Evolutionary conservation across 2,113 vertebrate genomes (phyloP).

Genomic region (Dipodomys merriami): DNA sequence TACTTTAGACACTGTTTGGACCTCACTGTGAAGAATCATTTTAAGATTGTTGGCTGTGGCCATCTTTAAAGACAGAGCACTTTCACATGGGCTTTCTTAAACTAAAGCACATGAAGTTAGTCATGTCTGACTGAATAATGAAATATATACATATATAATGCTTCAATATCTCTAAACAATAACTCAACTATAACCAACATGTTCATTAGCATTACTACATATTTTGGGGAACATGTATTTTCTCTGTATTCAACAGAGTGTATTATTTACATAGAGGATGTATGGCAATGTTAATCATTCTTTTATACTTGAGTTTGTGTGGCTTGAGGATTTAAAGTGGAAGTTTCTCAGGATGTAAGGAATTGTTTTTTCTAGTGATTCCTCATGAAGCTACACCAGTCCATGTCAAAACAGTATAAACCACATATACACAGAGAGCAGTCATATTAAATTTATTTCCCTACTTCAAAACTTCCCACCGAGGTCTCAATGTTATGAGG

Average conservation of each 20-base stretch:
- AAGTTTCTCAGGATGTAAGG: not conserved
- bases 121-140: not conserved
- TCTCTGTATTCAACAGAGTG: not conserved
- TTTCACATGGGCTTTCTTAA: not conserved
- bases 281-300: not conserved
- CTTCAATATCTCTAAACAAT: too few relatives aligned
- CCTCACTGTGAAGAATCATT: not conserved
- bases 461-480: too few relatives aligned
- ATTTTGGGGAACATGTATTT: not conserved
- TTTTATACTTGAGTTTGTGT: not conserved
- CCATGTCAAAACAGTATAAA: too few relatives aligned
- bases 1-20: not conserved
- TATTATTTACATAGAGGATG: not conserved
- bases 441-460: too few relatives aligned
- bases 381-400: not conserved
- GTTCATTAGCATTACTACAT: not conserved
- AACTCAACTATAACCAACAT: not conserved
- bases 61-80: not conserved
- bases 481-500: too few relatives aligned
- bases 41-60: not conserved
- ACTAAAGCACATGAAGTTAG: not conserved
- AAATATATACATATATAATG: not conserved
- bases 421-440: too few relatives aligned
- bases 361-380: not conserved
- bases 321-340: not conserved